A percentile compares a stretch with the other conserved stretches of the same genome.
Evolutionary conservation across 2,888 invertebrate genomes (phyloP).

Genomic region (Agrotis exclamationis): DNA sequence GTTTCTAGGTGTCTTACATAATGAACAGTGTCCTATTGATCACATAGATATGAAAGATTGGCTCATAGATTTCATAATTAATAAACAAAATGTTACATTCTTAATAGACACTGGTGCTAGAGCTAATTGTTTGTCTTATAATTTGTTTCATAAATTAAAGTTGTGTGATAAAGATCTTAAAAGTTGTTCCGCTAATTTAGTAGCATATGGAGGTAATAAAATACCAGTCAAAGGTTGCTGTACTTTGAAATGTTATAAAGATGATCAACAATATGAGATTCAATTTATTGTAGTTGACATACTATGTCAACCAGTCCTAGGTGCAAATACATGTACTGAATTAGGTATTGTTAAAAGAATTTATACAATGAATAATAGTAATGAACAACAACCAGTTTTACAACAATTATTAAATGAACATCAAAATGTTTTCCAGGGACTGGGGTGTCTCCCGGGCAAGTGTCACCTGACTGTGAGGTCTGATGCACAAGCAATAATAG

Average conservation of each 20-base stretch:
- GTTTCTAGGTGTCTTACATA: too few relatives aligned
- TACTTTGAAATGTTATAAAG: conserved; percentile 1
- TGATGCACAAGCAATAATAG: neutral
- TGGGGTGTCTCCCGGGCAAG: neutral
- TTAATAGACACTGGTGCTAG: too few relatives aligned
- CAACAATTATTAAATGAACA: conserved; percentile 3
- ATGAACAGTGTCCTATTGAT: too few relatives aligned
- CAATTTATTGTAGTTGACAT: conserved; percentile 1
- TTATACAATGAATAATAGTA: neutral
- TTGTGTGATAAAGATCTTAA: neutral
- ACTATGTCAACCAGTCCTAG: neutral
- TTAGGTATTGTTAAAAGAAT: conserved; percentile 7
- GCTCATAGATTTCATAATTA: too few relatives aligned
- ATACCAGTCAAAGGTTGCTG: conserved; percentile 7
- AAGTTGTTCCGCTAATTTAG: conserved; percentile 1
- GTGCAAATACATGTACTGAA: conserved; percentile 7
- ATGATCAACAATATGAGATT: conserved; percentile 6
- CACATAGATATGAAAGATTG: too few relatives aligned
- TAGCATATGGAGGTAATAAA: conserved; percentile 2
- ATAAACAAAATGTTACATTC: too few relatives aligned
- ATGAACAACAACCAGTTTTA: conserved; percentile 6
- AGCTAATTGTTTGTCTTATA: too few relatives aligned
- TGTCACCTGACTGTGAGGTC: too few relatives aligned
- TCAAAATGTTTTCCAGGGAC: conserved; percentile 4
- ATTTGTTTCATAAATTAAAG: neutral